Percentiles rank a stretch among this genome's conserved stretches.
Evolutionary conservation across 2,888 invertebrate species (phyloP).

Genomic region (Hydraecia micacea): DNA sequence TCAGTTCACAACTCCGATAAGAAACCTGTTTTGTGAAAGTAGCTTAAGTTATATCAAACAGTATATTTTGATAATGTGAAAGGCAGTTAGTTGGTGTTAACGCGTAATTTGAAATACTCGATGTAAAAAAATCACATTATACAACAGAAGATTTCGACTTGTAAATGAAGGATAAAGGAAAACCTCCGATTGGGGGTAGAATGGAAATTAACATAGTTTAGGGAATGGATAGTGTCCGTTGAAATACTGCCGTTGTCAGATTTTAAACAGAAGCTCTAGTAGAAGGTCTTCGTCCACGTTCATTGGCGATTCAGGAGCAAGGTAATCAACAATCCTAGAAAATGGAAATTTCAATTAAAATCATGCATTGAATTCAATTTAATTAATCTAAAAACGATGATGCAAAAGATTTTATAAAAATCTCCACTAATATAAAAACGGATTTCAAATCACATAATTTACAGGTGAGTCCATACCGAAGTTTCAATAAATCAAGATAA

Average conservation of each 20-base stretch:
- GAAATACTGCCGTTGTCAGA: conserved; percentile 74
- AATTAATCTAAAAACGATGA: not conserved
- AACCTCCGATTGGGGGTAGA: conserved; percentile 24
- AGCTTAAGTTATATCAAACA: conserved; percentile 57
- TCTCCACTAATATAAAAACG: not conserved
- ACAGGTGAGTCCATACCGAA: no score
- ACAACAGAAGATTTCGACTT: conserved; percentile 40
- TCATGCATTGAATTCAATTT: not conserved
- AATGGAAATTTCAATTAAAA: conserved; percentile 3
- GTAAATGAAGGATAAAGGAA: conserved; percentile 26
- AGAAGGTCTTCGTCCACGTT: conserved; percentile 88
- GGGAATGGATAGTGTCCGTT: conserved; percentile 36
- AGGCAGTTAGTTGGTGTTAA: conserved; percentile 60
- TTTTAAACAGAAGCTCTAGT: conserved; percentile 87
- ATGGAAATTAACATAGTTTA: conserved; percentile 35
- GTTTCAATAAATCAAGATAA: not conserved
- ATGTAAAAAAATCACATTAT: conserved; percentile 44
- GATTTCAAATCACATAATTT: not conserved
- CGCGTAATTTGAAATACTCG: conserved; percentile 46
- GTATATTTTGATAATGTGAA: conserved; percentile 59
- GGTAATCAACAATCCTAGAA: conserved; percentile 84
- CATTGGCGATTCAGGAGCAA: conserved; percentile 88
- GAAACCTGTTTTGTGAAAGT: conserved; percentile 75
- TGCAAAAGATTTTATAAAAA: not conserved
- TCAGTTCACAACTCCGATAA: conserved; percentile 83